These are phyloP conservation scores for Argyresthia albistria DNA, from an alignment of 2,888 invertebrate genomes.

Conservation along the genomic window DNA sequence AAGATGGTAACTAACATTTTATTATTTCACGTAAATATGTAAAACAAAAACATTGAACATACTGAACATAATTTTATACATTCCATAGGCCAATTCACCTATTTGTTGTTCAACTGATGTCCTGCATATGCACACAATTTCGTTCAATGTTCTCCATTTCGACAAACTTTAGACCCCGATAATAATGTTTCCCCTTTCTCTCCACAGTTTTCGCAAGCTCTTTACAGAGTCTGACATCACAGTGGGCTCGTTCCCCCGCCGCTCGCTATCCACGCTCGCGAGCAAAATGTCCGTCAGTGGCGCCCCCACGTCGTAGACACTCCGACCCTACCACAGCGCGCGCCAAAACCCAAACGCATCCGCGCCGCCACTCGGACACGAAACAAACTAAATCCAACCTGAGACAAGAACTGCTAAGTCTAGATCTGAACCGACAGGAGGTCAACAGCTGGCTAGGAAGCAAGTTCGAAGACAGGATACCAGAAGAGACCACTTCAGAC, in stretches of 20 bases:
- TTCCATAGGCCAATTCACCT: no score
- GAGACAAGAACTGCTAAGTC: slow-evolving; percentile 43
- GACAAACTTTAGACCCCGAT: not conserved
- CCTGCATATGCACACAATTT: not conserved
- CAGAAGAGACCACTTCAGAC: slow-evolving; percentile 13
- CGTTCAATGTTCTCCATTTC: not conserved
- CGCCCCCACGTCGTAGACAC: slow-evolving; percentile 50
- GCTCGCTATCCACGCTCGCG: slow-evolving; percentile 82
- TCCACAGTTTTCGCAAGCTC: slow-evolving; percentile 87
- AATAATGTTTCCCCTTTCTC: not conserved
- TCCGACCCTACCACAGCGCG: slow-evolving; percentile 25
- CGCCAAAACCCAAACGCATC: slow-evolving; percentile 13
- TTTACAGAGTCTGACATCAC: slow-evolving; percentile 85
- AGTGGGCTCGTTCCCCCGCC: slow-evolving; percentile 83
- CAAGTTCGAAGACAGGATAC: slow-evolving; percentile 34
- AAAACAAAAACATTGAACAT: no score
- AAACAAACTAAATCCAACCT: slow-evolving; percentile 30
- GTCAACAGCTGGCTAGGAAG: slow-evolving; percentile 48
- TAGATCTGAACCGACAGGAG: slow-evolving; percentile 41
- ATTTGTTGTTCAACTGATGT: no score
- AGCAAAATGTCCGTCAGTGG: slow-evolving; percentile 79
- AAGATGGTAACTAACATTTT: no score
- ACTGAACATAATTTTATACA: no score
- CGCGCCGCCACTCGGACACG: slow-evolving; percentile 15
- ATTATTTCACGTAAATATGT: no score